phyloP scores from a whole-genome alignment of 2,113 vertebrate genomes.

The Anguilla rostrata region DNA sequence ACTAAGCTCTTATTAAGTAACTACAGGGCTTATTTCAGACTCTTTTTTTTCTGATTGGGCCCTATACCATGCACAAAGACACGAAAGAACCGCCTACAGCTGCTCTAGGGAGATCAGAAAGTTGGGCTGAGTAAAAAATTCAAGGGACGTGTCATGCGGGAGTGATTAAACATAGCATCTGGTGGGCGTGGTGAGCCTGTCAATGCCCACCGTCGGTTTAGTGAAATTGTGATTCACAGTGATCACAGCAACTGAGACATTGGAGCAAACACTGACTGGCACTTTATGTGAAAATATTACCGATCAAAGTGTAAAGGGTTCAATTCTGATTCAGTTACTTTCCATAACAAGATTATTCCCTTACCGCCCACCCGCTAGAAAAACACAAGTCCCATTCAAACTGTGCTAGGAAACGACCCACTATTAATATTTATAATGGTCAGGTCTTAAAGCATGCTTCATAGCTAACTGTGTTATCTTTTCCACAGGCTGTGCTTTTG shows the following conservation, averaged over 20 bases:
- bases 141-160: conserved; percentile 44
- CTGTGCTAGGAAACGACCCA: not conserved
- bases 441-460: not conserved
- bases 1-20: conserved; percentile 33
- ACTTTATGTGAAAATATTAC: not conserved
- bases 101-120: conserved; percentile 16
- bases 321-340: not conserved
- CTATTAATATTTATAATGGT: not conserved
- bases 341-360: not conserved
- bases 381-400: not conserved
- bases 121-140: conserved; percentile 30
- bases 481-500: not conserved
- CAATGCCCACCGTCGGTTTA: conserved; percentile 22
- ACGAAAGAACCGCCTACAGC: conserved; percentile 38
- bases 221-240: conserved; percentile 25
- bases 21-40: conserved; percentile 36
- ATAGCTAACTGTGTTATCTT: not conserved
- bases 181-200: conserved; percentile 28
- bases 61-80: conserved; percentile 27
- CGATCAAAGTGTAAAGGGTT: not conserved
- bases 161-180: conserved; percentile 44
- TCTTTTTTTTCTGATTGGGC: not conserved
- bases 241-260: not conserved
- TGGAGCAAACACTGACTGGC: not conserved
- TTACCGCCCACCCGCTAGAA: no score